Evolutionary conservation across 2,888 invertebrate genomes (phyloP).

Genomic region (Macaria notata): DNA sequence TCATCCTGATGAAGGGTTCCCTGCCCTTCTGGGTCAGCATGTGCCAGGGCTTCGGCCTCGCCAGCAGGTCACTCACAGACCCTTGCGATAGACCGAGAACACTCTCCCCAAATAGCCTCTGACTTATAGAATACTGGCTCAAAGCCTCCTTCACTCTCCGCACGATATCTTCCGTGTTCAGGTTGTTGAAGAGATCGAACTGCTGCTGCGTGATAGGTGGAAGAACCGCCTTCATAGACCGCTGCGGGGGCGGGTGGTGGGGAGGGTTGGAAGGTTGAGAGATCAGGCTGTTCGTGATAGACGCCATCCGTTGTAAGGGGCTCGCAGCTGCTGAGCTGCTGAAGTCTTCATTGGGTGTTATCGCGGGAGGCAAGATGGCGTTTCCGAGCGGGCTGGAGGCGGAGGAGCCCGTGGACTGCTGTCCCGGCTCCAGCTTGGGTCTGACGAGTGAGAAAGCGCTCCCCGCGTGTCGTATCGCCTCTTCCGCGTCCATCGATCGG

Average conservation of each 20-base stretch:
- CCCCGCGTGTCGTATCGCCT: conserved; percentile 88
- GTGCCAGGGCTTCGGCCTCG: conserved; percentile 99
- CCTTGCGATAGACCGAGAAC: conserved; percentile 98
- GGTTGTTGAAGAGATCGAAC: conserved; percentile 98
- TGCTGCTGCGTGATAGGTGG: conserved; percentile 99
- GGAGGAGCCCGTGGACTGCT: conserved; percentile 88
- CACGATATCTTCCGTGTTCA: conserved; percentile 99
- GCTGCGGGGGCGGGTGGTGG: conserved; percentile 91
- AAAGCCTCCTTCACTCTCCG: conserved; percentile 97
- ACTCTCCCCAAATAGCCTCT: conserved; percentile 98
- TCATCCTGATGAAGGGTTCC: conserved; percentile 98
- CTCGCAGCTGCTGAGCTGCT: conserved; percentile 92
- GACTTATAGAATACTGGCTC: conserved; percentile 98
- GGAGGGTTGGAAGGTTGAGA: conserved; percentile 94
- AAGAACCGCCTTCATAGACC: conserved; percentile 97
- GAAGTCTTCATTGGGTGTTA: conserved; percentile 91
- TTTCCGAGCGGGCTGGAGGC: conserved; percentile 93
- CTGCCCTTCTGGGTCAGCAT: conserved; percentile 98
- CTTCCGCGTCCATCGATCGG: conserved; percentile 82
- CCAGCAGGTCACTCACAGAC: conserved; percentile 97
- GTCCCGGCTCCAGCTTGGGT: conserved; percentile 92
- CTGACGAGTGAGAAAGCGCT: conserved; percentile 94
- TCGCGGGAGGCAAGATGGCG: conserved; percentile 92
- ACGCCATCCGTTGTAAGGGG: conserved; percentile 98
- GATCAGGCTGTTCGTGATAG: conserved; percentile 97